Base-by-base conservation (phyloP, 1,140 invertebrate genomes). In the Rhyzopertha dominica region DNA sequence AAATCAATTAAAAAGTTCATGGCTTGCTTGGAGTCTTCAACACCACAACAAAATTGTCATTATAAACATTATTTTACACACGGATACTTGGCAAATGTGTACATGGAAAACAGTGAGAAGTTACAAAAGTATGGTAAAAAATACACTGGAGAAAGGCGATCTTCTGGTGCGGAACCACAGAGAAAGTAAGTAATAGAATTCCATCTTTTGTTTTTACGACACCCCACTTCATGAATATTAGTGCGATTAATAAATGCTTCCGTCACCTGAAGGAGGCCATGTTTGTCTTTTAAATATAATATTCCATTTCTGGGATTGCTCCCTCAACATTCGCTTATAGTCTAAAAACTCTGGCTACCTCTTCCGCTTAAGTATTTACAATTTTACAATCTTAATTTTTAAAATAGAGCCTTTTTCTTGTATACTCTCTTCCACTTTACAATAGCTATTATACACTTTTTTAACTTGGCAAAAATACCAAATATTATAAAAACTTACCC, bases 1-100 rank as follows among this genome's bases (percentile, higher is more conserved):
- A 49, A 31, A 38, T 45, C 39, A 20, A 28, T 40, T 28, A 38
- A 35, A 34, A 19, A 4, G 5, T 16, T 26, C 14, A 14, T 40
- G 8, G 31, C 26, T 37, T 30, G 16, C 28, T 29, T 20, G 22
- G 37, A 29, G 24, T 30, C 32, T 29, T 30, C 23, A 36, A 45
- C 25, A 45, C 26, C 34, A 30, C 25, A 32, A 37, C 36, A 16
- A 37, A 44, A 43, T 35, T 23, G 32, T 44, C 29, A 35, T 26
- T 53, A 53, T 53, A 50, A 53, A 53, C 51, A 53, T 50, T 53
- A 53, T 53, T 32, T 49, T 53, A 53, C 51, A 53, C 20, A 29
- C 40, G 44, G 40, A 53, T 34, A 47, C 41, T 44, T 53, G 51
- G 47, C 47, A n/a, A n/a, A n/a, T n/a, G 38, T 49, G 50, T 53